Conservation (phyloP, 2,888 invertebrate species). For the Salticus scenicus region DNA sequence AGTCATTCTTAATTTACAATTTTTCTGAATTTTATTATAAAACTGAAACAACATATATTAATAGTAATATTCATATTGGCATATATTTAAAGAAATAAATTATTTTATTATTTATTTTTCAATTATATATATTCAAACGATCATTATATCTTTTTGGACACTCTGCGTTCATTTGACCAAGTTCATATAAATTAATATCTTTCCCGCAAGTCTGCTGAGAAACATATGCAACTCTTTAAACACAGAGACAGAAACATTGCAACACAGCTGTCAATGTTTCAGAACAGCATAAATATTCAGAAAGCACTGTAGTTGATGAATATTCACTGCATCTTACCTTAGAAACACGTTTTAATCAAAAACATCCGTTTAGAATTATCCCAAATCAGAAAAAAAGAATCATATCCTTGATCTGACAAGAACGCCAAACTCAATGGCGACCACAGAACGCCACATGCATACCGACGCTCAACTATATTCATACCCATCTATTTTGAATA, state of each 20-base stretch:
- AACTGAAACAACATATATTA: no score
- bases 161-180: no score
- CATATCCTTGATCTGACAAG: neutral
- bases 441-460: constrained; percentile 15
- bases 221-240: neutral
- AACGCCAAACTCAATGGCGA: neutral
- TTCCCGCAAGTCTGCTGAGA: no score
- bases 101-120: no score
- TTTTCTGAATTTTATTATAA: no score
- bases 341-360: neutral
- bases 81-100: no score
- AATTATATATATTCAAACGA: no score
- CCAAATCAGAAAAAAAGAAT: neutral
- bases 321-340: neutral
- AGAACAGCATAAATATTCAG: neutral
- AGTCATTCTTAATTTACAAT: no score
- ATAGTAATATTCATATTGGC: no score
- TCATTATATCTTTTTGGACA: no score
- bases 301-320: neutral
- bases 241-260: neutral
- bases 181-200: no score
- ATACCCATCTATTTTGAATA: constrained; percentile 19
- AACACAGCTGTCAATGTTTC: neutral
- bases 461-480: constrained; percentile 28
- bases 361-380: neutral